These are phyloP conservation scores for Agrotis clavis DNA, from an alignment of 2,888 invertebrate species.

Conservation along the genomic window DNA sequence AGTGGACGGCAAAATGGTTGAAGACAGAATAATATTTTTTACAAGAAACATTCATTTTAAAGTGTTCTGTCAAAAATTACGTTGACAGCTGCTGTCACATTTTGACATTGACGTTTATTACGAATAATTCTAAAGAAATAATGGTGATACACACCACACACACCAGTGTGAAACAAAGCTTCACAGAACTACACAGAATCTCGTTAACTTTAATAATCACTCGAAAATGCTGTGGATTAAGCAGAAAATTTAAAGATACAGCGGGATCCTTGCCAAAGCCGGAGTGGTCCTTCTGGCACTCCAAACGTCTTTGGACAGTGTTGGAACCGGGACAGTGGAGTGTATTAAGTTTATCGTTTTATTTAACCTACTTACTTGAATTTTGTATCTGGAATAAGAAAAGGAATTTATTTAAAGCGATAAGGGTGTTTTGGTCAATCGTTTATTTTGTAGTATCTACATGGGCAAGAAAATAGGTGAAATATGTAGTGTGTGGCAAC, in stretches of 20 bases:
- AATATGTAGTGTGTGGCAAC: no score
- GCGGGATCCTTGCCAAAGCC: constrained; percentile 87
- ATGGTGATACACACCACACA: no score
- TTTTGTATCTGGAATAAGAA: constrained; percentile 38
- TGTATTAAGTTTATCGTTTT: constrained; percentile 77
- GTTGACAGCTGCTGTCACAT: no score
- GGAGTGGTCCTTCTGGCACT: constrained; percentile 78
- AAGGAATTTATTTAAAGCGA: constrained; percentile 21
- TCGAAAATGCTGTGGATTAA: constrained; percentile 82
- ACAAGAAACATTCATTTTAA: no score
- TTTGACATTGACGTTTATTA: no score
- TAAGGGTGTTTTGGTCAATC: constrained; percentile 3
- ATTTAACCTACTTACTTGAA: constrained; percentile 70
- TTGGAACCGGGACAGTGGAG: constrained; percentile 68
- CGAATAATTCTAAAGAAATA: no score
- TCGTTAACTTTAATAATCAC: constrained; percentile 88
- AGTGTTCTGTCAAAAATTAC: no score
- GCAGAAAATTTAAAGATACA: constrained; percentile 88
- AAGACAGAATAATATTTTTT: no score
- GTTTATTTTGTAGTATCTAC: neutral
- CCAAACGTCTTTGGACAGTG: constrained; percentile 70
- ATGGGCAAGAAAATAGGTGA: no score
- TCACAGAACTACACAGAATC: constrained; percentile 64
- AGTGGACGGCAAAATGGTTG: no score
- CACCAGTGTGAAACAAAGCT: constrained; percentile 49